Evolutionary conservation across 2,888 invertebrate species (phyloP).

Genomic region (Callyntrura sp.): DNA sequence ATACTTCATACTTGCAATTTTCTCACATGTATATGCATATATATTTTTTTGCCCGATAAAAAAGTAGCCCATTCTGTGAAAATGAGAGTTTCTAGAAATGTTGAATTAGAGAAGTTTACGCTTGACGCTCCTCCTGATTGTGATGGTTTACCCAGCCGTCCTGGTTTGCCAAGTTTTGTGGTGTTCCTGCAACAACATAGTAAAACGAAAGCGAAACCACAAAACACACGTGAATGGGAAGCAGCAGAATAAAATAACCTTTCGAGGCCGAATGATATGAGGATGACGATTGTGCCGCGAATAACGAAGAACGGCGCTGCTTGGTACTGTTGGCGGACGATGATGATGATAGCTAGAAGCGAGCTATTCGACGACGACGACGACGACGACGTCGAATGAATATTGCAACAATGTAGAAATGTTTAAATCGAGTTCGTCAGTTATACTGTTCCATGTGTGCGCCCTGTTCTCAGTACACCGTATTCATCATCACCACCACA

Average conservation of each 20-base stretch:
- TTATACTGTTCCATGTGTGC: background rate
- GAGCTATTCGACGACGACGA: no score
- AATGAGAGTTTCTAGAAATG: background rate
- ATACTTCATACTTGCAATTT: background rate
- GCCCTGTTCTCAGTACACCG: background rate
- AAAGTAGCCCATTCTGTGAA: constrained; percentile 22
- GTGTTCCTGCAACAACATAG: constrained; percentile 47
- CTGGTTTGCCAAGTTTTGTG: constrained; percentile 33
- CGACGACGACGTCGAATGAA: constrained; percentile 25
- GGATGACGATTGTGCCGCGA: background rate
- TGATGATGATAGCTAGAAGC: constrained; percentile 24
- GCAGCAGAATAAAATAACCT: constrained; percentile 61
- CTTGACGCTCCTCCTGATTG: background rate
- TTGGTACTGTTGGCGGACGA: no score
- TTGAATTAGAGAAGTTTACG: background rate
- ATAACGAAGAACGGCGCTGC: background rate
- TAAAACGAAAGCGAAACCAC: constrained; percentile 24
- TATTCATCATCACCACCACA: background rate
- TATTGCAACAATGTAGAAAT: constrained; percentile 32
- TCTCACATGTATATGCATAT: background rate
- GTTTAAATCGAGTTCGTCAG: background rate
- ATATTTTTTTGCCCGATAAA: background rate
- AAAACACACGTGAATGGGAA: background rate
- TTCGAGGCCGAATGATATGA: constrained; percentile 71
- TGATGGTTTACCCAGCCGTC: background rate